A percentile compares a stretch with the other conserved stretches of the same genome.
These are phyloP conservation scores for Ridgeia piscesae DNA, from an alignment of 1,140 invertebrate species.

Conservation along the genomic window DNA sequence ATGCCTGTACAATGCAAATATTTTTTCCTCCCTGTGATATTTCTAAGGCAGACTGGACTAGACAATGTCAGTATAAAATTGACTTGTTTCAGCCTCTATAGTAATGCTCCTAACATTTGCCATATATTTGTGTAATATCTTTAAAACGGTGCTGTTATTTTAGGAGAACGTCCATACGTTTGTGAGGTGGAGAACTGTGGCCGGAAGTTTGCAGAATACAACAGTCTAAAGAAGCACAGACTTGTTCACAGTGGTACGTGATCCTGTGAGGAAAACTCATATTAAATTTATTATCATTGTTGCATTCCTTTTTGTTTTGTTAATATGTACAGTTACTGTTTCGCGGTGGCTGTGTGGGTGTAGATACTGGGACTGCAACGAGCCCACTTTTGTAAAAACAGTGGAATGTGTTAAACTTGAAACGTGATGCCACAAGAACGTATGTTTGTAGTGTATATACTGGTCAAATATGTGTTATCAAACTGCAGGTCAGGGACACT, in stretches of 20 bases:
- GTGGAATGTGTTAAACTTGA: no score
- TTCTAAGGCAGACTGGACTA: no score
- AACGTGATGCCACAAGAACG: no score
- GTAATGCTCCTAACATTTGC: neutral
- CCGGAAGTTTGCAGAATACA: conserved; percentile 48
- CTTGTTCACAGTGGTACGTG: conserved; percentile 46
- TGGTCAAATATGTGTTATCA: neutral
- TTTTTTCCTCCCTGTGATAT: no score
- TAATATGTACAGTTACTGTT: neutral
- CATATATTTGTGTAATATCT: neutral
- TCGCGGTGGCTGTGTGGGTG: neutral
- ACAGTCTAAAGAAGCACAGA: conserved; percentile 49
- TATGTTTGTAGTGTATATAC: neutral
- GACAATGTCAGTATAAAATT: no score
- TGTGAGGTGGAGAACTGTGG: conserved; percentile 43
- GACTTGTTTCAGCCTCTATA: neutral
- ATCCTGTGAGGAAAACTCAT: neutral
- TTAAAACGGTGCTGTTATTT: conserved; percentile 16
- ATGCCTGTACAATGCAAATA: no score
- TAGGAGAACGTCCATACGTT: conserved; percentile 50
- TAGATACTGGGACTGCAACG: neutral
- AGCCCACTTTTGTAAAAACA: no score
- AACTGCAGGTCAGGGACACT: no score
- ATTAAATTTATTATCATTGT: neutral
- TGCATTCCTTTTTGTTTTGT: neutral